Conservation (phyloP, 2,113 vertebrate species). For the Zosterops lateralis region DNA sequence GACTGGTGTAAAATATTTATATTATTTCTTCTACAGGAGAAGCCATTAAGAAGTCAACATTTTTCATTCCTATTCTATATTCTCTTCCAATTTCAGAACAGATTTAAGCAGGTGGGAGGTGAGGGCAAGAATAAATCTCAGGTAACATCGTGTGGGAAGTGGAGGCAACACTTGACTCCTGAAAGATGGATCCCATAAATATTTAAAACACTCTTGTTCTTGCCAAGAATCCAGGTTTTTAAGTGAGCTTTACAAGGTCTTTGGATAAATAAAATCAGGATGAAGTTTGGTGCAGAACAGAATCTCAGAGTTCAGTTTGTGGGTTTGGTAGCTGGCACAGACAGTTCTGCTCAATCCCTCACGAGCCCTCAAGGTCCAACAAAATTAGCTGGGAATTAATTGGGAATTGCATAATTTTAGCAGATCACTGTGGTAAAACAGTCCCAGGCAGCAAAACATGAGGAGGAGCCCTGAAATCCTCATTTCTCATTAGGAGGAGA, state of each 20-base stretch:
- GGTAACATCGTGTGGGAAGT: not conserved
- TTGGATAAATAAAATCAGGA: not conserved
- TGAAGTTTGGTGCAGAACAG: not conserved
- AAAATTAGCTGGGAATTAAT: not conserved
- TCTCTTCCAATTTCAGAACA: not conserved
- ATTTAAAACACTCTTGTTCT: not conserved
- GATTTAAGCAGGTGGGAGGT: not conserved
- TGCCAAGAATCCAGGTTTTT: not conserved
- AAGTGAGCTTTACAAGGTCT: not conserved
- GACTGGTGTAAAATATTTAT: not conserved
- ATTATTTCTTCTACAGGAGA: not conserved
- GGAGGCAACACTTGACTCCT: not conserved
- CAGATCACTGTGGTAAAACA: not conserved
- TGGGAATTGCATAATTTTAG: not conserved
- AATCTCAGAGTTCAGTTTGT: not conserved
- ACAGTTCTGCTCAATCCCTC: not conserved
- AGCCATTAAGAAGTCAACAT: not conserved
- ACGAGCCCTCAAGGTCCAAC: accelerated
- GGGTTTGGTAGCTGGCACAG: not conserved
- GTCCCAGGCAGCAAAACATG: not conserved
- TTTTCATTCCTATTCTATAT: not conserved
- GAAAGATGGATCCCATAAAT: not conserved
- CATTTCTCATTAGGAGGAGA: not conserved
- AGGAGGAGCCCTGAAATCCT: not conserved
- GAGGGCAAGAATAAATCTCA: not conserved